Conservation (phyloP, 2,113 vertebrate species). For the Stegastes partitus region DNA sequence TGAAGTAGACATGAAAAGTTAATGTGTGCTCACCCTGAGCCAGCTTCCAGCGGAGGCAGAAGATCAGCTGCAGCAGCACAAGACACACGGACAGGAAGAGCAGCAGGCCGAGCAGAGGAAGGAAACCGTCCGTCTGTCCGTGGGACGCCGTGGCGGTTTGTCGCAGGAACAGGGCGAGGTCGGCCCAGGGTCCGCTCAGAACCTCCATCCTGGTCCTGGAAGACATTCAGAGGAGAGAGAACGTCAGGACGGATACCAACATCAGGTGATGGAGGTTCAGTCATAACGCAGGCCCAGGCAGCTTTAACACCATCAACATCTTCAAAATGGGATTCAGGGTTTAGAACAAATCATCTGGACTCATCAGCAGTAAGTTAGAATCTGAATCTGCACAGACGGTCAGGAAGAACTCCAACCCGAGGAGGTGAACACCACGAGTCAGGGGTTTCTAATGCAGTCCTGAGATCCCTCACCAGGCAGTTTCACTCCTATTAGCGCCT, state of each 20-base stretch:
- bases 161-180: slow-evolving; percentile 69
- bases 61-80: slow-evolving; percentile 69
- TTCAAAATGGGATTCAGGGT: too few relatives aligned
- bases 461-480: too few relatives aligned
- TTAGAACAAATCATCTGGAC: too few relatives aligned
- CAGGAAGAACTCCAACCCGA: too few relatives aligned
- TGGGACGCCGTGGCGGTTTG: slow-evolving; percentile 10
- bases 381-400: too few relatives aligned
- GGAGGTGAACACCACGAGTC: too few relatives aligned
- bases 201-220: slow-evolving; percentile 64
- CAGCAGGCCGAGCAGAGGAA: slow-evolving; percentile 48
- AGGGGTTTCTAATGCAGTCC: too few relatives aligned
- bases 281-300: too few relatives aligned
- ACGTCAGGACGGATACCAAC: background rate
- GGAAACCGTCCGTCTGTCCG: slow-evolving; percentile 17
- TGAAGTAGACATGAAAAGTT: slow-evolving; percentile 15
- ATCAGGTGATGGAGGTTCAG: too few relatives aligned
- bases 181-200: slow-evolving; percentile 71
- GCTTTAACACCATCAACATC: too few relatives aligned
- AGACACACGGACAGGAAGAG: slow-evolving; percentile 70
- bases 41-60: slow-evolving; percentile 75
- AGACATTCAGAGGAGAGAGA: background rate
- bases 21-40: slow-evolving; percentile 59
- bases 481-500: too few relatives aligned
- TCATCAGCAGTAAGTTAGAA: too few relatives aligned